A percentile compares a stretch with the other conserved stretches of the same genome.
Conservation (phyloP, 1,140 invertebrate genomes). For the Cotesia typhae region DNA sequence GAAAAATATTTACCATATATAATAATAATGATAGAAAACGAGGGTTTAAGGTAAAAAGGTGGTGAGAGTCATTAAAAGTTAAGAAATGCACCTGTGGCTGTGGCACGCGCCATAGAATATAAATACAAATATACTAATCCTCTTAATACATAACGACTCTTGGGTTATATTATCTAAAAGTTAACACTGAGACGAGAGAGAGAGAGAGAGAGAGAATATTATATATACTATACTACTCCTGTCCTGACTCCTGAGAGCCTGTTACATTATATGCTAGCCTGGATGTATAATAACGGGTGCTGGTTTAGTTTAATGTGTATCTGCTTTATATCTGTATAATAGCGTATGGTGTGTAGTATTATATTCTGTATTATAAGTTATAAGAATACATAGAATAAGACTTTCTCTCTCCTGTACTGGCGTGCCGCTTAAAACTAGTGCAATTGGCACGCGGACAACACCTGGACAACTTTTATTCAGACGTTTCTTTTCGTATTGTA, state of each 20-base stretch:
- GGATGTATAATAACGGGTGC: conserved; percentile 21
- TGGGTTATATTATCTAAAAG: neutral
- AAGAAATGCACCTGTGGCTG: conserved; percentile 54
- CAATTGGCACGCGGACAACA: conserved; percentile 28
- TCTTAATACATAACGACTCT: conserved; percentile 17
- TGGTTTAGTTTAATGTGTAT: neutral
- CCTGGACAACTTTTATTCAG: conserved; percentile 27
- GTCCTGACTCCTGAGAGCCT: conserved; percentile 6
- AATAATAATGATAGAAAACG: neutral
- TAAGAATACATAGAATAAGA: neutral
- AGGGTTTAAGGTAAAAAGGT: neutral
- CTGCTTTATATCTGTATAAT: conserved; percentile 11
- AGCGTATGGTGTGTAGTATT: no score
- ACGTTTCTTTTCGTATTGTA: conserved; percentile 4
- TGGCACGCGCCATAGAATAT: conserved; percentile 51
- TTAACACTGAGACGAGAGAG: no score
- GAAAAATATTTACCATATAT: neutral
- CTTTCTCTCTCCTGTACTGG: conserved; percentile 24
- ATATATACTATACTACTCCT: neutral
- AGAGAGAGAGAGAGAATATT: no score
- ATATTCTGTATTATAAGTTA: no score
- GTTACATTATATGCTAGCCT: conserved; percentile 5
- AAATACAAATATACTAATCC: conserved; percentile 33
- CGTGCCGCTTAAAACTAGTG: conserved; percentile 7
- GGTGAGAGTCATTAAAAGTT: conserved; percentile 36